phyloP scores from a whole-genome alignment of 2,113 vertebrate species.

The Ciconia maguari region DNA sequence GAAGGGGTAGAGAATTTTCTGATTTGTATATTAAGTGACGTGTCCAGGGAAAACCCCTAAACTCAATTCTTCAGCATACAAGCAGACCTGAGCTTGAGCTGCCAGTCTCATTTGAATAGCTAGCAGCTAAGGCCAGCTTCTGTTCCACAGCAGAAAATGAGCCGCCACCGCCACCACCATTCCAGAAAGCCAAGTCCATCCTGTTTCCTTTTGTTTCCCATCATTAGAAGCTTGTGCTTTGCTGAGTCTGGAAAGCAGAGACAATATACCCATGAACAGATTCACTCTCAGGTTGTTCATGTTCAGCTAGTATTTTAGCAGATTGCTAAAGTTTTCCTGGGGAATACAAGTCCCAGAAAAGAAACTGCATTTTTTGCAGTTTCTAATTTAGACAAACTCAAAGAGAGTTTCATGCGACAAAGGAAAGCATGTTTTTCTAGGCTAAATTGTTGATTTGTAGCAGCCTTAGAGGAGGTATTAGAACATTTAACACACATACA shows the following conservation, averaged over 20 bases:
- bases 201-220: neutral
- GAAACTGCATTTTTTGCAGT: neutral
- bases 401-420: neutral
- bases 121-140: neutral
- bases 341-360: neutral
- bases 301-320: neutral
- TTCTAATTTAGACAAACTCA: neutral
- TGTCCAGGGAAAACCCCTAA: neutral
- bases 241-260: neutral
- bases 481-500: neutral
- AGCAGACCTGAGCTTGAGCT: neutral
- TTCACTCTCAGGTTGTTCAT: neutral
- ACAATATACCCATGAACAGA: neutral
- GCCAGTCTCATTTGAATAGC: neutral
- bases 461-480: neutral
- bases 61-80: neutral
- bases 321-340: neutral
- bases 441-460: neutral
- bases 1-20: neutral
- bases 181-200: conserved; percentile 51
- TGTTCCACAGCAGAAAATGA: neutral
- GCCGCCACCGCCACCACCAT: neutral
- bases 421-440: neutral
- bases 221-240: neutral
- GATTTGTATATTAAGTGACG: neutral